Evolutionary conservation across 2,888 invertebrate genomes (phyloP), one percentile per base, ranked within the genome.

Genomic region (Cerastis rubricosa): DNA sequence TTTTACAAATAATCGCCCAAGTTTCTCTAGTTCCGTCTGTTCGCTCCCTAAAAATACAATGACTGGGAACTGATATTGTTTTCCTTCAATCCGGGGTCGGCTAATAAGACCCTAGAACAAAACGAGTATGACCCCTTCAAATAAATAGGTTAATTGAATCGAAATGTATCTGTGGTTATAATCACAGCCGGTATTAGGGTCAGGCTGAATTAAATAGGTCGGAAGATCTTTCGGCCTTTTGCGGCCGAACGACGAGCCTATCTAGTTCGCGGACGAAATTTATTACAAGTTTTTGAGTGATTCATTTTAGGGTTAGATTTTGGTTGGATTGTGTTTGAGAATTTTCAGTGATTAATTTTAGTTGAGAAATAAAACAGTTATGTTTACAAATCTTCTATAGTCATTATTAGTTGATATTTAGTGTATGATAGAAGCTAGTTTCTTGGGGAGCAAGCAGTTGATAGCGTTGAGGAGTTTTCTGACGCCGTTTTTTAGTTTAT

Each of bases 121-220:
- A 70, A 69, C 61, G 61, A 29, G 29, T 63, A 72, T 57, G 61
- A 78, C 71, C 71, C 76, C 49, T 65, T 57, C 73, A 73, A 82
- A 81, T 85, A 85, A 85, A 87, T 87, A 85, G 85, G 84, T 90
- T 88, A 89, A 90, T 89, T 89, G 88, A 89, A 89, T 89, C 83
- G 83, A 85, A 87, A 88, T 87, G 85, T 86, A 85, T 87, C 84
- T 78, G 75, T 81, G 82, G 87, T 88, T 88, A 89, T 88, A 88
- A 85, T 84, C 76, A 83, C 84, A 59, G 69, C 65, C 72, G 69
- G 78, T 76, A 85, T 87, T 85, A 78, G 84, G 87, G 88, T 84
- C 88, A 80, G 77, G 73, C 80, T 70, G 88, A 87, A 87, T 90
- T 90, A 88, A 92, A 91, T 90, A 89, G 91, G 86, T 84, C 87